phyloP scores from a whole-genome alignment of 1,140 invertebrate species.

The Trichonephila clavipes region DNA sequence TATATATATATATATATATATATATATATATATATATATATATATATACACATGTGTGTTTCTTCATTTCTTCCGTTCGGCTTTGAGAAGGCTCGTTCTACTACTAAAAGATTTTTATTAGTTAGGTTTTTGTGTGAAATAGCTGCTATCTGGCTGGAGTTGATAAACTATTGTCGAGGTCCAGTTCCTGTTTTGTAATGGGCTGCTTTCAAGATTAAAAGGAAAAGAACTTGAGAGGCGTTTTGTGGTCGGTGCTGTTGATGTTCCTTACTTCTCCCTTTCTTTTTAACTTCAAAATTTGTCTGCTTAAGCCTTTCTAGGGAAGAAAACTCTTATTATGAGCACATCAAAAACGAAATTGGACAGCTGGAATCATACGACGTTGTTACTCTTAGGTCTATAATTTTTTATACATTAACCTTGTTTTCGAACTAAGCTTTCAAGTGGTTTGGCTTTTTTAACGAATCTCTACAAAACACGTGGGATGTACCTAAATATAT shows the following conservation, averaged over 20 bases:
- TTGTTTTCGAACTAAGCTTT: neutral
- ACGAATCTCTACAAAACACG: neutral
- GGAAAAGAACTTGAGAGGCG: neutral
- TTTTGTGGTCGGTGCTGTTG: slow-evolving; percentile 9
- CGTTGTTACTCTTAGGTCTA: neutral
- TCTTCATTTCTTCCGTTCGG: neutral
- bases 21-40: slow-evolving; percentile 9
- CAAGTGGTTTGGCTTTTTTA: neutral
- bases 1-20: neutral
- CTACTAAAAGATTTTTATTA: neutral
- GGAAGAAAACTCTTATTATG: slow-evolving; percentile 24
- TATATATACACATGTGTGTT: neutral
- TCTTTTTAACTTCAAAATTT: slow-evolving; percentile 13
- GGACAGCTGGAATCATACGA: neutral
- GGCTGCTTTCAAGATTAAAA: slow-evolving; percentile 10
- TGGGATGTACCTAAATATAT: neutral
- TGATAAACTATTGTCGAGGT: slow-evolving; percentile 5
- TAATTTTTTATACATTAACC: neutral
- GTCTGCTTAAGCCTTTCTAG: neutral
- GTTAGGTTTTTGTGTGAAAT: slow-evolving; percentile 24
- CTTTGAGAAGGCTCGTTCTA: slow-evolving; percentile 26
- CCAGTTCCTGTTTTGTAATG: slow-evolving; percentile 23
- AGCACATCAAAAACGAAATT: slow-evolving; percentile 24
- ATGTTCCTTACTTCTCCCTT: neutral
- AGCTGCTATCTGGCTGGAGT: neutral